Percentiles rank a stretch among this genome's conserved stretches.
phyloP scores from a whole-genome alignment of 2,113 vertebrate species.

The Pelobates fuscus region DNA sequence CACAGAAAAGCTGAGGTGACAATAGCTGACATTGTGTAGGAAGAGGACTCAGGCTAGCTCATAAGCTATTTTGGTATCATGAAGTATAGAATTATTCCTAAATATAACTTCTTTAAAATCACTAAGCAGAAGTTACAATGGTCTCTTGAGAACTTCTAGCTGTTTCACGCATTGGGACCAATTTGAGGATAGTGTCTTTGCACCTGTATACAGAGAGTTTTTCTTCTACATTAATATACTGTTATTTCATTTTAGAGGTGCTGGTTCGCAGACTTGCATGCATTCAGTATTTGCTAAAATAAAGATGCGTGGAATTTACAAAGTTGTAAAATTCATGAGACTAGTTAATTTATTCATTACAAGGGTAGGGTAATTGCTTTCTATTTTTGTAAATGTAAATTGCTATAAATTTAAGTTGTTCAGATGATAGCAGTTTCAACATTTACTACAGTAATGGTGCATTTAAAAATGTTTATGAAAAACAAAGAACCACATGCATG shows the following conservation, averaged over 20 bases:
- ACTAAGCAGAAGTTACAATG: conserved; percentile 34
- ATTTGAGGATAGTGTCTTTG: conserved; percentile 37
- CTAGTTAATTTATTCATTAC: no score
- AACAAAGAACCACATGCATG: no score
- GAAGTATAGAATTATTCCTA: conserved; percentile 30
- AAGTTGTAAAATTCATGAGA: no score
- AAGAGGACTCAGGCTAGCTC: conserved; percentile 3
- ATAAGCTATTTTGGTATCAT: conserved; percentile 33
- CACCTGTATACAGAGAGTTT: conserved; percentile 36
- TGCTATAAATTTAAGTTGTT: no score
- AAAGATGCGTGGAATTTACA: not conserved
- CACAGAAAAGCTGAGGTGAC: not conserved
- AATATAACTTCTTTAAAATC: conserved; percentile 50
- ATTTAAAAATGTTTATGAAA: no score
- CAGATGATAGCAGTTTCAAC: no score
- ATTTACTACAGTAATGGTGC: no score
- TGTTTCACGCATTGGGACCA: conserved; percentile 44
- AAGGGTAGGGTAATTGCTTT: no score
- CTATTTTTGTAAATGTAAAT: no score
- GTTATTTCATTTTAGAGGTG: not conserved
- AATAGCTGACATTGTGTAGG: not conserved
- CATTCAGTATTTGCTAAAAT: not conserved
- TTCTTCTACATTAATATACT: not conserved
- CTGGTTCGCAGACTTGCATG: not conserved
- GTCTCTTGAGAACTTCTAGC: conserved; percentile 33